A percentile compares a stretch with the other conserved stretches of the same genome.
These are phyloP conservation scores for Varecia variegata DNA, from an alignment of 2,797 vertebrate species.

Conservation along the genomic window DNA sequence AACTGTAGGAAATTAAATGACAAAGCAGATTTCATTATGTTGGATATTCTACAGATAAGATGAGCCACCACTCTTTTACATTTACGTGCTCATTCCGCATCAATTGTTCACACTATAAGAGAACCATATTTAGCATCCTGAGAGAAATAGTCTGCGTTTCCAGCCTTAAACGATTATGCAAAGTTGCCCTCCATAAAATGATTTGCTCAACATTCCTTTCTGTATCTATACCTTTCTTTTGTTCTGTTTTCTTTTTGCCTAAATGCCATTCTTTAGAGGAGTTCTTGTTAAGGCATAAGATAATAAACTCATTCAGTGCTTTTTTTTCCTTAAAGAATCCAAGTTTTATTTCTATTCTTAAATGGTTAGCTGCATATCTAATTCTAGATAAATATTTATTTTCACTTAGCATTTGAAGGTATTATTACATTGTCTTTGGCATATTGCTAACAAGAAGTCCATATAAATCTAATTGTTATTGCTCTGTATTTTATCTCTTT, in stretches of 20 bases:
- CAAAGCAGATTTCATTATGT: neutral
- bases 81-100: neutral
- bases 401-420: neutral
- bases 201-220: neutral
- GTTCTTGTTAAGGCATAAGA: neutral
- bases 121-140: neutral
- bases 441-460: neutral
- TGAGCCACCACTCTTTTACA: neutral
- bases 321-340: neutral
- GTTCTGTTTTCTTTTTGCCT: neutral
- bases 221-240: neutral
- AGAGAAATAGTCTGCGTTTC: neutral
- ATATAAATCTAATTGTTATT: neutral
- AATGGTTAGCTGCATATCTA: neutral
- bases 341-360: neutral
- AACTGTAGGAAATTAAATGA: neutral
- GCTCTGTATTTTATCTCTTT: neutral
- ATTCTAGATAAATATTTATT: neutral
- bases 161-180: neutral
- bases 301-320: neutral
- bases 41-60: neutral
- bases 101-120: neutral
- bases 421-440: neutral
- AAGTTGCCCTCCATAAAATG: neutral
- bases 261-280: neutral